Evolutionary conservation across 2,888 invertebrate genomes (phyloP).

Genomic region (Fragum whitleyi): DNA sequence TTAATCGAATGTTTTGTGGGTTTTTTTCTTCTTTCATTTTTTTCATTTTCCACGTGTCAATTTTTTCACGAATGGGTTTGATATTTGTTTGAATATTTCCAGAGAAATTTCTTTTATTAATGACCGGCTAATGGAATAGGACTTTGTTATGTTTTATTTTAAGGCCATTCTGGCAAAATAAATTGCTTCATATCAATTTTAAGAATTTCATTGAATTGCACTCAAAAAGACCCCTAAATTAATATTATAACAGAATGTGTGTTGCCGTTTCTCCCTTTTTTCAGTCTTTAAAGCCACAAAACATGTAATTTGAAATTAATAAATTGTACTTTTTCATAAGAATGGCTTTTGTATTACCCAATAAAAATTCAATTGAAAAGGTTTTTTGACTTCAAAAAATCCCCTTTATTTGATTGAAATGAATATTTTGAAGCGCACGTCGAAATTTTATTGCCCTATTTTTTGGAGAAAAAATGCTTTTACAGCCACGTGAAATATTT

Average conservation of each 20-base stretch:
- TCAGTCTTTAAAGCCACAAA: not conserved
- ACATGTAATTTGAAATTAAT: constrained; percentile 2
- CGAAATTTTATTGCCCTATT: not conserved
- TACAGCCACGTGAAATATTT: constrained; percentile 8
- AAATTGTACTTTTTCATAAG: not conserved
- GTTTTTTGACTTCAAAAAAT: not conserved
- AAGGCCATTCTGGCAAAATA: too few relatives aligned
- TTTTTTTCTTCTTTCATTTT: too few relatives aligned
- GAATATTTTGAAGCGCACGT: not conserved
- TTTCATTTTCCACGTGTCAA: too few relatives aligned
- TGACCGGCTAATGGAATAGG: too few relatives aligned
- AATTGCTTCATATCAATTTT: not conserved
- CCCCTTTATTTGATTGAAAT: not conserved
- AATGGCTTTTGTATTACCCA: constrained; percentile 1
- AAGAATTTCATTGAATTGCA: not conserved
- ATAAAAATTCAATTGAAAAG: not conserved
- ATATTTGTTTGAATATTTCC: too few relatives aligned
- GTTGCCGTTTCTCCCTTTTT: not conserved
- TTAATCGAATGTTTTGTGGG: too few relatives aligned
- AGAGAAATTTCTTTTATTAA: too few relatives aligned
- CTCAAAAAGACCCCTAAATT: not conserved
- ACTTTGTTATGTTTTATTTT: too few relatives aligned
- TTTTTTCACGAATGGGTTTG: too few relatives aligned
- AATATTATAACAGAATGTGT: not conserved
- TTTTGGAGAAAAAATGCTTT: constrained; percentile 5